Conservation (phyloP, 2,797 vertebrate species). For the Microhierax caerulescens region DNA sequence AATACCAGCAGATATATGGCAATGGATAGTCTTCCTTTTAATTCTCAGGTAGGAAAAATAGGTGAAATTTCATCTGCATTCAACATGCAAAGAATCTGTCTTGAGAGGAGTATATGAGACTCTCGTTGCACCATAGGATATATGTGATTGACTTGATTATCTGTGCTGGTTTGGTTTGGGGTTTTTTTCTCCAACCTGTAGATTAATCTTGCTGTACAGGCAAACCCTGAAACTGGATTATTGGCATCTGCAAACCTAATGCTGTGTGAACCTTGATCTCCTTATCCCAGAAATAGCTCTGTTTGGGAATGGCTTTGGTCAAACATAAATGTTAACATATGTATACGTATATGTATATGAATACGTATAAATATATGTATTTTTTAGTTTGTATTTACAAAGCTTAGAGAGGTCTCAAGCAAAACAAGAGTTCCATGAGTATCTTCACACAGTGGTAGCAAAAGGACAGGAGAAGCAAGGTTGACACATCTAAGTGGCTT, state of each 20-base stretch:
- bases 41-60: background rate
- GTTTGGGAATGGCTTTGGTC: background rate
- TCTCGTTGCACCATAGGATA: background rate
- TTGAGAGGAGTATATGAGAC: background rate
- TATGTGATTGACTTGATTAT: background rate
- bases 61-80: background rate
- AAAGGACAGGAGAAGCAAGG: background rate
- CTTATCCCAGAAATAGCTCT: background rate
- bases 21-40: background rate
- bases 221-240: background rate
- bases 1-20: background rate
- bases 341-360: too few species aligned
- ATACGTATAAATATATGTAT: background rate
- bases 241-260: background rate
- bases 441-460: background rate
- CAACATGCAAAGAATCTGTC: background rate
- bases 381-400: background rate
- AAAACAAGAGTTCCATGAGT: background rate
- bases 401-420: background rate
- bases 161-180: rapidly evolving
- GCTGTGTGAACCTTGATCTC: background rate
- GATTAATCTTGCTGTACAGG: background rate
- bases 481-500: background rate
- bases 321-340: background rate
- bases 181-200: background rate